phyloP scores from a whole-genome alignment of 2,797 vertebrate genomes.

The Sebastes baramenuke region DNA sequence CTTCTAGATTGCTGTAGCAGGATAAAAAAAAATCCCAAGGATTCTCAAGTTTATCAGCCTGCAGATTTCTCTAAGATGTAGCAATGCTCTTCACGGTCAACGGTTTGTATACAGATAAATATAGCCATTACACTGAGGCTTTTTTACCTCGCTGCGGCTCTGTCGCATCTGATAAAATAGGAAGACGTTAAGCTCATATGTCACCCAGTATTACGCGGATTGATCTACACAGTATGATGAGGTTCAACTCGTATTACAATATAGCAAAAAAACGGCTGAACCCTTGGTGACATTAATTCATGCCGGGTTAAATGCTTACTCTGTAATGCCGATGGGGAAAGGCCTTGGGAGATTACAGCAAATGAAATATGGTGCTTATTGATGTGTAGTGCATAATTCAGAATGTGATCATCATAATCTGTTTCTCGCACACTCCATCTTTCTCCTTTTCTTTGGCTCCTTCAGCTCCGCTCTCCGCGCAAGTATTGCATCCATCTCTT shows the following conservation, averaged over 20 bases:
- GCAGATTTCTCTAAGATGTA: conserved; percentile 37
- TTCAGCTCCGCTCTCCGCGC: background rate
- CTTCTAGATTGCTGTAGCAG: conserved; percentile 20
- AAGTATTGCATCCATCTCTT: conserved; percentile 17
- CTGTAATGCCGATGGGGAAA: conserved; percentile 18
- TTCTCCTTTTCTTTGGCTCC: conserved; percentile 16
- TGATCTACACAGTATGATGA: conserved; percentile 48
- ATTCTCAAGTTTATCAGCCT: conserved; percentile 52
- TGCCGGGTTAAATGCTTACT: conserved; percentile 52
- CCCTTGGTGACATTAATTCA: conserved; percentile 55
- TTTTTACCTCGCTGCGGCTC: conserved; percentile 16
- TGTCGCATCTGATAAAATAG: conserved; percentile 51
- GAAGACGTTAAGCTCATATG: conserved; percentile 42
- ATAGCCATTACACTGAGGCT: conserved; percentile 32
- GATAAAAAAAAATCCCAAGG: conserved; percentile 34
- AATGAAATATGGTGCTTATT: conserved; percentile 59
- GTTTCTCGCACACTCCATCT: conserved; percentile 37
- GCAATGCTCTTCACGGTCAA: conserved; percentile 51
- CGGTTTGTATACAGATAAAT: conserved; percentile 55
- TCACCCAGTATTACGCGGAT: conserved; percentile 48
- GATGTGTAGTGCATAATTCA: conserved; percentile 64
- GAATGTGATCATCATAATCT: conserved; percentile 60
- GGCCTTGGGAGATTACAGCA: conserved; percentile 56
- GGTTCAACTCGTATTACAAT: conserved; percentile 38
- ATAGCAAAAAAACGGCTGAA: conserved; percentile 40